Percentiles rank a stretch among this genome's conserved stretches.
Evolutionary conservation across 2,888 invertebrate species (phyloP).

Genomic region (Pollenia angustigena): DNA sequence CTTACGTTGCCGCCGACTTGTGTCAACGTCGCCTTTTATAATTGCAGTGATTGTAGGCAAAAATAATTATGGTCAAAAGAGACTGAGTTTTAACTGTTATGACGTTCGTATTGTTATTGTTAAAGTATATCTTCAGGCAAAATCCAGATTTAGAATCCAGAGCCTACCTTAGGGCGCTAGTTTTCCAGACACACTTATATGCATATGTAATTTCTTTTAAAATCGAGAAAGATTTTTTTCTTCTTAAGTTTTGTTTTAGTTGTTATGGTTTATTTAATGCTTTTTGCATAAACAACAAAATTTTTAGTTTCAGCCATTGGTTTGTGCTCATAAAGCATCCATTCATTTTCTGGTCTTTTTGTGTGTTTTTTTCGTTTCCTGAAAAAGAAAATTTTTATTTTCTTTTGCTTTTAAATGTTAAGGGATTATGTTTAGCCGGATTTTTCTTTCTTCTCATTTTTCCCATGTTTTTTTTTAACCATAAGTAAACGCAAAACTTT

Average conservation of each 20-base stretch:
- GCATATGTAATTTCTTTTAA: background rate
- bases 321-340: conserved; percentile 19
- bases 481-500: conserved; percentile 73
- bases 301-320: conserved; percentile 48
- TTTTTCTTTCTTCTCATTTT: conserved; percentile 31
- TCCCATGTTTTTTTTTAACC: conserved; percentile 25
- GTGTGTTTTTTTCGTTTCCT: background rate
- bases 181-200: background rate
- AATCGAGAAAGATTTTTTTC: background rate
- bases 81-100: no score
- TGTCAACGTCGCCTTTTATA: no score
- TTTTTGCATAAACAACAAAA: conserved; percentile 71
- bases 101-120: no score
- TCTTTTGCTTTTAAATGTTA: conserved; percentile 50
- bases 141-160: background rate
- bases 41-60: no score
- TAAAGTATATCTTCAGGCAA: background rate
- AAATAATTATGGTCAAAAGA: no score
- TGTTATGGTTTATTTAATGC: conserved; percentile 68
- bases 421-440: conserved; percentile 71
- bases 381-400: conserved; percentile 22
- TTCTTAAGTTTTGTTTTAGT: conserved; percentile 37
- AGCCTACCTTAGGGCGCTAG: background rate
- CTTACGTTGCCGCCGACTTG: no score
- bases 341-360: conserved; percentile 40